phyloP scores from a whole-genome alignment of 1,140 invertebrate genomes.

The Pachyrhynchus sulphureomaculatus region DNA sequence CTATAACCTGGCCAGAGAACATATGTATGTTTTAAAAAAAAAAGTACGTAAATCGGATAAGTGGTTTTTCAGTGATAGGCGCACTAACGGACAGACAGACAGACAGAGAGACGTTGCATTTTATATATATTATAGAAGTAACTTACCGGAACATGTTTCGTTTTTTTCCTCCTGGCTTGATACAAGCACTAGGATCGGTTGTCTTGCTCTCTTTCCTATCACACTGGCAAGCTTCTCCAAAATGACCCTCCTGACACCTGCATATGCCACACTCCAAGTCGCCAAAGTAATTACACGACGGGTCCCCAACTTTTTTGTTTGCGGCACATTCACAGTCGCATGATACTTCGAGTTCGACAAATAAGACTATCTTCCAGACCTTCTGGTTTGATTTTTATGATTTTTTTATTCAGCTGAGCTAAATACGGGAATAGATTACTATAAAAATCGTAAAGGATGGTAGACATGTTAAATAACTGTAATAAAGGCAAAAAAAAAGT shows the following conservation, averaged over 20 bases:
- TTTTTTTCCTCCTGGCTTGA: constrained; percentile 20
- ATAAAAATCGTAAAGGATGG: too few species aligned
- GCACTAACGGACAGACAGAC: too few species aligned
- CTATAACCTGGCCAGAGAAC: too few species aligned
- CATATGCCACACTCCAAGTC: constrained; percentile 87
- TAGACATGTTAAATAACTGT: too few species aligned
- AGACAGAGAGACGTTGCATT: too few species aligned
- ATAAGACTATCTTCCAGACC: constrained; percentile 85
- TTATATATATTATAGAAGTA: too few species aligned
- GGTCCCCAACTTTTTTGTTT: constrained; percentile 48
- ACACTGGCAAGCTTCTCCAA: constrained; percentile 88
- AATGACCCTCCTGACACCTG: constrained; percentile 73
- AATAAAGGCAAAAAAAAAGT: too few species aligned
- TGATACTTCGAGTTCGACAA: constrained; percentile 83
- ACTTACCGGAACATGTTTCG: constrained; percentile 34
- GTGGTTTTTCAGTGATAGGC: too few species aligned
- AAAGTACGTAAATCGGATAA: too few species aligned
- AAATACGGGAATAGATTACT: too few species aligned
- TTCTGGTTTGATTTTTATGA: constrained; percentile 78
- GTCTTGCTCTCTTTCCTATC: constrained; percentile 21
- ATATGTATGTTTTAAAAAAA: too few species aligned
- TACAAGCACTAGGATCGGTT: constrained; percentile 32
- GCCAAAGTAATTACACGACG: constrained; percentile 65
- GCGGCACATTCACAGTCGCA: constrained; percentile 88
- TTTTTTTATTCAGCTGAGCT: constrained; percentile 15